These are phyloP conservation scores for Anastrepha obliqua DNA, from an alignment of 1,140 invertebrate genomes.

Conservation along the genomic window DNA sequence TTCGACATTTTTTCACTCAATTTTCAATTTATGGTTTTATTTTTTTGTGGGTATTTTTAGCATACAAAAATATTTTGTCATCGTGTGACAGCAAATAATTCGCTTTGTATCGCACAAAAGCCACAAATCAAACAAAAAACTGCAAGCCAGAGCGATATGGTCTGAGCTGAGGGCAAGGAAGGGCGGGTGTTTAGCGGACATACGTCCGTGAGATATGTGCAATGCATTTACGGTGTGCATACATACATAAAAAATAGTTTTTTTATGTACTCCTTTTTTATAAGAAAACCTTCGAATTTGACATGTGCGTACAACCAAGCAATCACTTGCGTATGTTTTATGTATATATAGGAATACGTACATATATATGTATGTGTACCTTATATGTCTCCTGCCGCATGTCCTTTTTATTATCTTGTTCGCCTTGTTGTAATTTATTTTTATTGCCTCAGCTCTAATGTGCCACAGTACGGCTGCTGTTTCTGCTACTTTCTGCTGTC, in stretches of 20 bases:
- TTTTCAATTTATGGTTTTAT: neutral
- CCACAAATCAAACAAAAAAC: slow-evolving; percentile 1
- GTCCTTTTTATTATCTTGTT: slow-evolving; percentile 36
- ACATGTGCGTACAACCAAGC: neutral
- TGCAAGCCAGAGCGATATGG: neutral
- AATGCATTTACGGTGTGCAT: too few species aligned
- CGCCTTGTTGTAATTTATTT: slow-evolving; percentile 38
- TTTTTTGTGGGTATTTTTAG: neutral
- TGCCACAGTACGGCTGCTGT: slow-evolving; percentile 32
- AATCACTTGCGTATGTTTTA: neutral
- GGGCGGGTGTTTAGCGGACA: neutral
- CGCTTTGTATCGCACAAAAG: neutral
- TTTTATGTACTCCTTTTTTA: too few species aligned
- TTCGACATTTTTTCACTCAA: neutral
- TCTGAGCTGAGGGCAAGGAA: too few species aligned
- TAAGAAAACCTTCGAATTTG: neutral
- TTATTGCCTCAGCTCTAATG: slow-evolving; percentile 20
- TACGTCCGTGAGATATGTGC: neutral
- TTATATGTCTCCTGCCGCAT: neutral
- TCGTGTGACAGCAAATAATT: slow-evolving; percentile 22
- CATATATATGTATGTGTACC: neutral
- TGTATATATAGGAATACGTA: neutral
- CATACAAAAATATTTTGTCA: slow-evolving; percentile 17
- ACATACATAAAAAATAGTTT: too few species aligned
- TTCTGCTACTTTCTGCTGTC: neutral